Evolutionary conservation across 2,797 vertebrate genomes (phyloP).

Genomic region (Tamandua tetradactyla): DNA sequence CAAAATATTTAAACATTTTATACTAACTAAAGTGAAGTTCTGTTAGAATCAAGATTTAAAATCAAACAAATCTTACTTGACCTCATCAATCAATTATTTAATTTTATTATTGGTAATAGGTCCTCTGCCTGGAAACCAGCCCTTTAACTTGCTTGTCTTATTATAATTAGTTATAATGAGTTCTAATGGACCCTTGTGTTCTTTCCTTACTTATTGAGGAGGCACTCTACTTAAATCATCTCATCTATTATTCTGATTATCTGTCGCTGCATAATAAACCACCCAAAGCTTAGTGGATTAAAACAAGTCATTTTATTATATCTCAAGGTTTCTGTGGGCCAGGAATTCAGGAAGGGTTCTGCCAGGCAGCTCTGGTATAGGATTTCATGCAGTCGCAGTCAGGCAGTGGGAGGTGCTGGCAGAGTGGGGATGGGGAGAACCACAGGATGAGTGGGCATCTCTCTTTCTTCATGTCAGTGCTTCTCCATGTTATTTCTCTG

Average conservation of each 20-base stretch:
- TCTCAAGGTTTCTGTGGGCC: background rate
- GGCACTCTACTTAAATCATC: constrained; percentile 40
- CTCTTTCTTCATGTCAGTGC: background rate
- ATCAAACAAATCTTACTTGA: background rate
- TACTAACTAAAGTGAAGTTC: constrained; percentile 13
- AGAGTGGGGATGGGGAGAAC: background rate
- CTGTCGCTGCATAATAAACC: background rate
- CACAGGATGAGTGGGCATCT: background rate
- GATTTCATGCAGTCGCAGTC: background rate
- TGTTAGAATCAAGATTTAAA: constrained; percentile 31
- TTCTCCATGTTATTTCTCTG: background rate
- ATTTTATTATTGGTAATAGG: constrained; percentile 39
- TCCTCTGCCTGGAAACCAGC: constrained; percentile 62
- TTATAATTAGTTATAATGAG: constrained; percentile 61
- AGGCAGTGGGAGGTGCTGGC: background rate
- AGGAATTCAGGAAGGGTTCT: constrained; percentile 32
- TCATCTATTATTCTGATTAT: constrained; percentile 26
- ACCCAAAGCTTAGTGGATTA: constrained; percentile 36
- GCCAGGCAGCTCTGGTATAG: background rate
- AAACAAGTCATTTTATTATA: constrained; percentile 12
- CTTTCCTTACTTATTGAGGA: constrained; percentile 56
- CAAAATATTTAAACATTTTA: constrained; percentile 25
- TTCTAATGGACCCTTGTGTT: constrained; percentile 43
- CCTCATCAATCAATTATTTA: constrained; percentile 39
- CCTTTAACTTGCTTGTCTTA: constrained; percentile 12